Evolutionary conservation across 2,888 invertebrate species (phyloP), one percentile per base, ranked within the genome.

Genomic region (Phasia obesa): DNA sequence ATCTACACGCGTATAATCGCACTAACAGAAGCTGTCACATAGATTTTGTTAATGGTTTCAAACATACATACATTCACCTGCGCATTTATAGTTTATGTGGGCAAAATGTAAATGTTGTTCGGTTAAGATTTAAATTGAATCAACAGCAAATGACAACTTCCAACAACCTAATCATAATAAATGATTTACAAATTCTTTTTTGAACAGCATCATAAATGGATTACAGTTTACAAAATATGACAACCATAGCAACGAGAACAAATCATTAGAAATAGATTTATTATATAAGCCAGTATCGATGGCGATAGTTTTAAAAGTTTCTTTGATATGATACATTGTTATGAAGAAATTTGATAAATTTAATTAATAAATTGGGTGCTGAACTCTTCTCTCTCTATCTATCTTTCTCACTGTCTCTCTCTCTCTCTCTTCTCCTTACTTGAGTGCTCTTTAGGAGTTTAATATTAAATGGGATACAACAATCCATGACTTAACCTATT

Each of bases 21-120:
- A 51, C 2, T 65, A 38, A 38, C 65, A 51, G 49, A 38, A 23
- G n/a, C 15, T 65, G 38, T 51, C 65, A 65, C 4, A 65, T 35
- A 21, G 25, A 65, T 49, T 49, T 27, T 19, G 13, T 25, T 27
- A 47, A 27, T 42, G 60, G 23, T 19, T 47, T 4, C 17, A 31
- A 49, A 49, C 3, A 42, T 11, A 49, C 3, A 42, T 11, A 7
- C 19, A 64, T 44, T 17, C 5, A 23, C 49, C 31, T 51, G 21
- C 7, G 23, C n/a, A 5, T 51, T 21, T 65, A 31, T 65, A 31
- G 38, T 51, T 51, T 51, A 23, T 51, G n/a, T 35, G 35, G 17
- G 35, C 35, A n/a, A 35, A 64, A 47, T 17, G 19, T 25, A 25
- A 25, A 44, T 25, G 25, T 7, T 38, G 38, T 47, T 0, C 17